A percentile compares a stretch with the other conserved stretches of the same genome.
These are phyloP conservation scores for Pachyrhynchus sulphureomaculatus DNA, from an alignment of 1,140 invertebrate species.

Conservation along the genomic window DNA sequence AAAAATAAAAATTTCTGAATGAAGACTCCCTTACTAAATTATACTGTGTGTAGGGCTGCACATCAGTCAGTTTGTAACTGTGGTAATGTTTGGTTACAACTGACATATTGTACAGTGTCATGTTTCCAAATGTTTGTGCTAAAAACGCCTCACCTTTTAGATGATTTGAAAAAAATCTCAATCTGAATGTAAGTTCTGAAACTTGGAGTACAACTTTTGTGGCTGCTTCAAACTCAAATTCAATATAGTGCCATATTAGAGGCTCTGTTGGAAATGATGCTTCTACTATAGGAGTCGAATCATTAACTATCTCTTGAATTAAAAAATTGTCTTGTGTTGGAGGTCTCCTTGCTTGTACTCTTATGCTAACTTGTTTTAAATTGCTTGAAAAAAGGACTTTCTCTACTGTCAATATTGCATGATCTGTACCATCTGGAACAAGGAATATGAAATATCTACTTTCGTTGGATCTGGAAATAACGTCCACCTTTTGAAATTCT, in stretches of 20 bases:
- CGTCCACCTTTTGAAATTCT: conserved; percentile 21
- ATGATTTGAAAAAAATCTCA: conserved; percentile 25
- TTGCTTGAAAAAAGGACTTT: conserved; percentile 31
- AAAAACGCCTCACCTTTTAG: conserved; percentile 1
- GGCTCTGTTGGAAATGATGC: conserved; percentile 57
- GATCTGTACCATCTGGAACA: conserved; percentile 44
- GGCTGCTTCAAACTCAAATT: conserved; percentile 45
- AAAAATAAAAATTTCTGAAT: conserved; percentile 70
- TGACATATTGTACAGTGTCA: conserved; percentile 30
- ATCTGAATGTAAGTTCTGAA: conserved; percentile 19
- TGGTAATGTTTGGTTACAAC: conserved; percentile 21
- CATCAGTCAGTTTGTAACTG: conserved; percentile 28
- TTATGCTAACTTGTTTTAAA: conserved; percentile 44
- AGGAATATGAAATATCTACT: conserved; percentile 51
- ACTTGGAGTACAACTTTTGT: conserved; percentile 2
- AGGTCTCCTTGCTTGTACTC: conserved; percentile 51
- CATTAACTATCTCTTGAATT: conserved; percentile 42
- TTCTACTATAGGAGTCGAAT: conserved; percentile 23
- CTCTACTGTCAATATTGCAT: conserved; percentile 28
- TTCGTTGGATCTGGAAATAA: conserved; percentile 13
- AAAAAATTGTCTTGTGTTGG: conserved; percentile 51
- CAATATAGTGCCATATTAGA: conserved; percentile 59
- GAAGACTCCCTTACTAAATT: conserved; percentile 65
- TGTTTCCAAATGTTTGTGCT: conserved; percentile 3
- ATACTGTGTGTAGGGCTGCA: conserved; percentile 39